Base-by-base conservation (phyloP, 2,888 invertebrate genomes). In the Melikaiella ostensackeni region DNA sequence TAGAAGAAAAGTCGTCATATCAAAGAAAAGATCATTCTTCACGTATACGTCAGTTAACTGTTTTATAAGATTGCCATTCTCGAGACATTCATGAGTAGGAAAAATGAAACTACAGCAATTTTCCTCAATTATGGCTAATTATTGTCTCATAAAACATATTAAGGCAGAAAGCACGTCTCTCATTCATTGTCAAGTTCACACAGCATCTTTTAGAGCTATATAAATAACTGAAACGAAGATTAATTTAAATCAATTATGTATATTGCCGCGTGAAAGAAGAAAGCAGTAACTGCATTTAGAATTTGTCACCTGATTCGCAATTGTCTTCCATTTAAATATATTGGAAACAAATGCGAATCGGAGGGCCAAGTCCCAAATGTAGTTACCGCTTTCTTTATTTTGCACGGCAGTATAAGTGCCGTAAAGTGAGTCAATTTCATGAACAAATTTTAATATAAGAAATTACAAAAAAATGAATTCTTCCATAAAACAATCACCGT, bases 161-260 rank as follows among this genome's bases (percentile, higher is more conserved):
- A 62, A 33, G 9, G 30, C 27, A 33, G 7, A 9, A 33, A 62
- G 62, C 33, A 33, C 62, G 16, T 62, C 62, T 33, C 9, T 30
- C n/a, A 9, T 62, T 62, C n/a, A 62, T 19, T 62, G 62, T 30
- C 62, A 62, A 62, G 30, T 30, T 62, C 62, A 62, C 62, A 19
- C 8, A 62, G 33, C 62, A 27, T 62, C 62, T 62, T 30, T 3
- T 19, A 27, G 7, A 7, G 61, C 30, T 30, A 30, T 61, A 16
- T 27, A 61, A 19, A 61, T 30, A 30, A 19, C n/a, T 7, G 0
- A 50, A 50, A 46, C 8, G 2, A 2, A n/a, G 5, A 50, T 46
- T 2, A 50, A 50, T 1, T 50, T 2, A n/a, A n/a, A n/a, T 8
- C 7, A 50, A 50, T 50, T n/a, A 50, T n/a, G n/a, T n/a, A n/a